Base-by-base conservation (phyloP, 64 coral and sea anemone species). In the Montipora capricornis region DNA sequence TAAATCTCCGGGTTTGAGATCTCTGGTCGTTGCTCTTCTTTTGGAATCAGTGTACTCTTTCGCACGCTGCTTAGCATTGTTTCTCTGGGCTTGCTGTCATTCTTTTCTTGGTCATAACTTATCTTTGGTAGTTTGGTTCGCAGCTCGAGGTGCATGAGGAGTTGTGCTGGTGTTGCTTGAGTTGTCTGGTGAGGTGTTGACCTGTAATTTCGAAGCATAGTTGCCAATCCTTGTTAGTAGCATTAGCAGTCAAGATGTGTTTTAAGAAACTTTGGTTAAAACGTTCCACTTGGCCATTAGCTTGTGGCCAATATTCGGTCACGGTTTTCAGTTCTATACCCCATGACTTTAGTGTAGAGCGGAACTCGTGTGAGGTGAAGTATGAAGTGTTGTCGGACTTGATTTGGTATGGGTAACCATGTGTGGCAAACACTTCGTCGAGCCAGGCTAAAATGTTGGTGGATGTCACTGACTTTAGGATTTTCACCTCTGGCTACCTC, bases 251-350 rank as follows among this genome's bases (percentile, higher is more conserved):
- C 4, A 74, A 26, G 83, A 81, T 51, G 47, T 92, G 82, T 29
- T 92, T 91, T 9, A 44, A 16, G 5, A 95, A 14, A 24, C 51
- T 48, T 71, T 50, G 5, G 15, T 92, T 91, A 50, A 95, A 95
- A 4, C 87, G 68, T 49, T 96, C 87, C 9, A 92, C 82, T 81
- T 90, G 84, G 14, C 90, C 90, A 74, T 96, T 3, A 11, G 86
- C 87, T 96, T 90, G 95, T 6, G 90, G 84, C 90, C 90, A 96
- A 44, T 96, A 92, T 19, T 77, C 78, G 8, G 95, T 86, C 1
- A 90, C 87, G 12, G 70, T 86, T 17, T 26, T 77, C 47, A 76
- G 73, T 62, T 90, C 24, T 51, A 96, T 49, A 75, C 87, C 95
- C 85, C 87, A 80, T 50, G 90, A 68, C 11, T 20, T 68, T 17